Conservation (phyloP, 2,888 invertebrate genomes). For the Lithophane socia region DNA sequence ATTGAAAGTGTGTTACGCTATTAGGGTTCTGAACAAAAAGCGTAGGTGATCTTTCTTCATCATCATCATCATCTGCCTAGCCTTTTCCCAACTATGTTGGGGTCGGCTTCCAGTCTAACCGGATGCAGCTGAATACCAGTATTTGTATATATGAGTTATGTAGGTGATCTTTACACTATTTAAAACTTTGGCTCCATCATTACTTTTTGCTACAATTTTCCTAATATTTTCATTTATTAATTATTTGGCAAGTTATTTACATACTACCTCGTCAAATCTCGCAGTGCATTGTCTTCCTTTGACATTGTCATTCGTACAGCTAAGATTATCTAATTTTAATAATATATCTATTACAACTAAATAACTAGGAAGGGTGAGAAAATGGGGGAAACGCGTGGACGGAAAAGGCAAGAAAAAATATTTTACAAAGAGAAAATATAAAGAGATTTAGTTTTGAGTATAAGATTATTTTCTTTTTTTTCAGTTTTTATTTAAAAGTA, state of each 20-base stretch:
- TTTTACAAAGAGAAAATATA: constrained; percentile 15
- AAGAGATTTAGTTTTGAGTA: constrained; percentile 12
- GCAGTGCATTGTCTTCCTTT: constrained; percentile 79
- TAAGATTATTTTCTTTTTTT: background rate
- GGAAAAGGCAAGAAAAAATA: constrained; percentile 56
- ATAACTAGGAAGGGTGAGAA: constrained; percentile 52
- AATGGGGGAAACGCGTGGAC: constrained; percentile 59
- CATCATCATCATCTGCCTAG: too few relatives aligned
- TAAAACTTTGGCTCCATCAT: constrained; percentile 15
- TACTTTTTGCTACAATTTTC: constrained; percentile 20
- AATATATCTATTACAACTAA: constrained; percentile 52
- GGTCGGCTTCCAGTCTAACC: too few relatives aligned
- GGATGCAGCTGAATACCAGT: too few relatives aligned
- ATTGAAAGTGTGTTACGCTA: background rate
- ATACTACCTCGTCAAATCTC: constrained; percentile 87
- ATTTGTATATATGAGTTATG: too few relatives aligned
- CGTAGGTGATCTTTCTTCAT: too few relatives aligned
- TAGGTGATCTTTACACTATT: background rate
- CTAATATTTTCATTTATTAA: constrained; percentile 61
- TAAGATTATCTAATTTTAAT: constrained; percentile 46
- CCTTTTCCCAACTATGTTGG: too few relatives aligned
- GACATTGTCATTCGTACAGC: constrained; percentile 65
- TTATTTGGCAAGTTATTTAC: constrained; percentile 77
- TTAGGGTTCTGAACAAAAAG: background rate
- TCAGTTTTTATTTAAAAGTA: background rate